Evolutionary conservation across 1,140 invertebrate genomes (phyloP).

Genomic region (Drosophila carrolli): DNA sequence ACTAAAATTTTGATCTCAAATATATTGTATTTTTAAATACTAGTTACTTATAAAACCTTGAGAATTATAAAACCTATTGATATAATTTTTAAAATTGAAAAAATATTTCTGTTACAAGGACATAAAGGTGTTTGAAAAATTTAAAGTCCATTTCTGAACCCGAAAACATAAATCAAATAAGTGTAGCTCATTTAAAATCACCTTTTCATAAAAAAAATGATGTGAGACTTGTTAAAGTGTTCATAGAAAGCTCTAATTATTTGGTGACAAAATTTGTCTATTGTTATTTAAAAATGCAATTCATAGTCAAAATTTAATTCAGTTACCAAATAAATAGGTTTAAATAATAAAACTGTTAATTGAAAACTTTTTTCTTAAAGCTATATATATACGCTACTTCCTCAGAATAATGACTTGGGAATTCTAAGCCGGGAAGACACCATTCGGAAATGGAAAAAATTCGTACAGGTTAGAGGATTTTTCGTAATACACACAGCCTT

Average conservation of each 20-base stretch:
- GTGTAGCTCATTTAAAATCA: background rate
- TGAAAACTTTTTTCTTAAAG: slow-evolving; percentile 14
- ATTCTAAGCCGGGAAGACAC: slow-evolving; percentile 14
- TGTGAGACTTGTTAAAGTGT: background rate
- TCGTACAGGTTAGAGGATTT: slow-evolving; percentile 9
- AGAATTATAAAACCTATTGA: background rate
- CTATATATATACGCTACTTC: slow-evolving; percentile 16
- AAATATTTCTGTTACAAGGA: background rate
- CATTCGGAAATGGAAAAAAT: slow-evolving; percentile 12
- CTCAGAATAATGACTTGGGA: slow-evolving; percentile 10
- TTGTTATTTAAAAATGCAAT: background rate
- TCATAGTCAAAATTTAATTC: background rate
- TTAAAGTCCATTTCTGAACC: background rate
- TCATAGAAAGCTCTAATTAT: background rate
- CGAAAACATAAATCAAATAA: background rate
- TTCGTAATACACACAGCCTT: slow-evolving; percentile 3
- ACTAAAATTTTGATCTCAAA: too few species aligned
- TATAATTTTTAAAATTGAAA: background rate
- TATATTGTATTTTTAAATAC: too few species aligned
- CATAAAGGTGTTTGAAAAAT: background rate
- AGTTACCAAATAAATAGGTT: slow-evolving; percentile 5
- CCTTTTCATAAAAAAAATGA: background rate
- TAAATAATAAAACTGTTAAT: background rate
- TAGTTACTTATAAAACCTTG: too few species aligned
- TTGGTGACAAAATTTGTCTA: background rate